Percentiles rank a stretch among this genome's conserved stretches.
These are phyloP conservation scores for Baryphthengus martii DNA, from an alignment of 2,113 vertebrate genomes.

Conservation along the genomic window DNA sequence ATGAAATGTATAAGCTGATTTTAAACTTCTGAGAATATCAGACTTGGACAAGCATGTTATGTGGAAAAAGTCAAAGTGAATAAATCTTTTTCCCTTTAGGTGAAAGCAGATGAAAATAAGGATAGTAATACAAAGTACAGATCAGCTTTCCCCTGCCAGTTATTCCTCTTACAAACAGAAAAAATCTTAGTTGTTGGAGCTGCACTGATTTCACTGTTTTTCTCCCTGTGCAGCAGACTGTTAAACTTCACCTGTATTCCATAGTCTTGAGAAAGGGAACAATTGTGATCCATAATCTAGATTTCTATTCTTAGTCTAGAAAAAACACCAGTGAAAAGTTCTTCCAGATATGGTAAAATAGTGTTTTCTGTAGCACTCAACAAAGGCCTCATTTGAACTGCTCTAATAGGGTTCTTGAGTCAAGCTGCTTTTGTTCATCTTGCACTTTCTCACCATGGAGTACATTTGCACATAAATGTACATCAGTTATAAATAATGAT, in stretches of 20 bases:
- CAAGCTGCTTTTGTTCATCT: background rate
- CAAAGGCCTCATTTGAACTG: background rate
- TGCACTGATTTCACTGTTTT: background rate
- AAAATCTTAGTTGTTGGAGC: background rate
- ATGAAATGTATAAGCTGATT: background rate
- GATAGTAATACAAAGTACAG: background rate
- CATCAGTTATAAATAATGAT: background rate
- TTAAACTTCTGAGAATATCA: background rate
- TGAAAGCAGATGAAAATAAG: conserved; percentile 13
- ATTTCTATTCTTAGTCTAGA: background rate
- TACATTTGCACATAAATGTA: background rate
- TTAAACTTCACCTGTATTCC: background rate
- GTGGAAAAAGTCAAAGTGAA: conserved; percentile 19
- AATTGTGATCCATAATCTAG: background rate
- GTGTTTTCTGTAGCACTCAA: background rate
- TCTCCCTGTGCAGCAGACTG: background rate
- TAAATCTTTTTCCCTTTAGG: background rate
- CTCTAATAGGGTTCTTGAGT: background rate
- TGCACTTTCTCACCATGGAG: background rate
- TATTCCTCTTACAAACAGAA: background rate
- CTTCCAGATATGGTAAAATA: background rate
- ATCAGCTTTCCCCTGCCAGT: background rate
- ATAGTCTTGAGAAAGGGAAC: background rate
- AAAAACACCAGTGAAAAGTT: background rate
- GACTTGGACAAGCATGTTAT: background rate